A percentile compares a stretch with the other conserved stretches of the same genome.
Conservation (phyloP, 2,888 invertebrate species). For the Caradrina clavipalpis region DNA sequence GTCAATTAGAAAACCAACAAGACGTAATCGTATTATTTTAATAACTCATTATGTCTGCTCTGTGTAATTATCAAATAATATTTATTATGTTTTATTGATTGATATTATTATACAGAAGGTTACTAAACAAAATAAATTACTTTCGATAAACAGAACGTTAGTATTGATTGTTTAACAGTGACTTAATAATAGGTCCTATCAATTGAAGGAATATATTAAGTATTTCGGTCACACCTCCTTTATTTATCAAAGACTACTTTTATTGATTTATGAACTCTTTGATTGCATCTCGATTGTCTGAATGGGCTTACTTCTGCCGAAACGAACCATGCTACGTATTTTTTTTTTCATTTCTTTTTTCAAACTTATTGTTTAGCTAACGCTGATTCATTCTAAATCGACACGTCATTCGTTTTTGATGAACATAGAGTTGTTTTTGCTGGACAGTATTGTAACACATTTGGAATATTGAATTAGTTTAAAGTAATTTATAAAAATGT, state of each 20-base stretch:
- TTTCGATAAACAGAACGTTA: constrained; percentile 12
- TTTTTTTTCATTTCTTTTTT: too few relatives aligned
- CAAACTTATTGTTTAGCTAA: too few relatives aligned
- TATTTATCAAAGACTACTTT: constrained; percentile 6
- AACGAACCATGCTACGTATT: too few relatives aligned
- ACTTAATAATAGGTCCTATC: constrained; percentile 36
- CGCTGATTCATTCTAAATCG: too few relatives aligned
- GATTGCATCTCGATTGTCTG: constrained; percentile 1
- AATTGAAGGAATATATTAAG: constrained; percentile 26
- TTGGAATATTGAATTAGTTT: too few relatives aligned
- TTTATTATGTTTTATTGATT: constrained; percentile 53
- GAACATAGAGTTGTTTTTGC: too few relatives aligned
- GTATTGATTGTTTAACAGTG: constrained; percentile 25
- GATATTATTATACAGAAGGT: constrained; percentile 28
- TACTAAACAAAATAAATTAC: constrained; percentile 49
- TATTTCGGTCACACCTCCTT: constrained; percentile 21
- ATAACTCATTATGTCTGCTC: constrained; percentile 62
- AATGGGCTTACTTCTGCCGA: too few relatives aligned
- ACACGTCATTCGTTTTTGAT: too few relatives aligned
- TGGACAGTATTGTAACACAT: too few relatives aligned
- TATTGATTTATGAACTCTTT: constrained; percentile 2
- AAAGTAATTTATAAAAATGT: too few relatives aligned
- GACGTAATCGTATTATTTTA: constrained; percentile 61
- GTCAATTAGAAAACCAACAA: constrained; percentile 51
- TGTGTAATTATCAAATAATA: constrained; percentile 51